Base-by-base conservation (phyloP, 2,888 invertebrate species). In the Euplexia lucipara region DNA sequence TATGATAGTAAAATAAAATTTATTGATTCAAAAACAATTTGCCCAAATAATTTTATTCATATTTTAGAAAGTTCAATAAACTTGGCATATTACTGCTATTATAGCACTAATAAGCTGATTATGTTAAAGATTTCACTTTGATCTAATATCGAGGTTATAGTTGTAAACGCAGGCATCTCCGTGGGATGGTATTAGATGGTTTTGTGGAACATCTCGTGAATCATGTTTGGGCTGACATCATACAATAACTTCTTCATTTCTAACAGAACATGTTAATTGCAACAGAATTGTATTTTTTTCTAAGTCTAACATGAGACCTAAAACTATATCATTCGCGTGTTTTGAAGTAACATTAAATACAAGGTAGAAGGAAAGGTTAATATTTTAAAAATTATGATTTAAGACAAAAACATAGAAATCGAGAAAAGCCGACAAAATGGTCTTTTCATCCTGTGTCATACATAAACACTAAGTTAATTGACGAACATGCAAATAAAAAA, bases 61-160 rank as follows among this genome's bases (percentile, higher is more conserved):
- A 42, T 14, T 44, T 51, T 64, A 64, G 63, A 78, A 78, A 62
- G 70, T 56, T 56, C 44, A 64, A 61, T 74, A 64, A 64, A 69
- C 47, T 44, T 35, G 14, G 48, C 22, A 54, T 42, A 45, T 41
- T 54, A 51, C 41, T 64, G 45, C 48, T 56, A 52, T 30, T 22
- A 59, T 30, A 61, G 34, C 32, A 16, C 37, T 78, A 70, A 70
- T 79, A 59, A 70, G 45, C 58, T 48, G 59, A 68, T 65, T 65
- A 60, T 35, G 42, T 26, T 18, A n/a, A 12, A 57, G 41, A 70
- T 60, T 75, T 75, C 44, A 48, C 61, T 70, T 56, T 47, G 58
- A 62, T 70, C 49, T 32, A 37, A 35, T 52, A 75, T 75, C 37
- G 37, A 70, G 62, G 76, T 65, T 63, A 70, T 37, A 34, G 42